Evolutionary conservation across 2,888 invertebrate species (phyloP), one percentile per base, ranked within the genome.

Genomic region (Drosophila infuscata): DNA sequence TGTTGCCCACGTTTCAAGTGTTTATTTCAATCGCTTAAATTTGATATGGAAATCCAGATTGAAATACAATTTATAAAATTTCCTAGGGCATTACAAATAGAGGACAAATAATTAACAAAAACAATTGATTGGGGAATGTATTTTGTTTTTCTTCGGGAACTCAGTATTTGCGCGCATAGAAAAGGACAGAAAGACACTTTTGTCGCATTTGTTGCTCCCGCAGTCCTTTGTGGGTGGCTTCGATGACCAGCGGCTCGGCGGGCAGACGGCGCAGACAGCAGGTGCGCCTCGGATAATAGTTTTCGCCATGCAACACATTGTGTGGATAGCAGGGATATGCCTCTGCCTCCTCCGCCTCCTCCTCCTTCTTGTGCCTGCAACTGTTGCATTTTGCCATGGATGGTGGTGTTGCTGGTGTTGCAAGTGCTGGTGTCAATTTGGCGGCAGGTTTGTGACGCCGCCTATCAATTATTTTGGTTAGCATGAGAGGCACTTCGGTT

Each of bases 211-310:
- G 81, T 32, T 76, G 76, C 43, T 59, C 38, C 0, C 67, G 64
- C 17, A 78, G 56, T 0, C 67, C 78, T 3, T 6, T 17, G 9
- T 80, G 56, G 8, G 76, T 80, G n/a, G 80, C 57, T 12, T 33
- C 58, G 38, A 78, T 76, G 32, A 78, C 30, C 15, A 78, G 5
- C 7, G 78, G 78, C 4, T 78, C 62, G 3, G 49, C 46, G 51
- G 81, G 76, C 61, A 78, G 43, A 1, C 52, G 67, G 5, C 81
- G 78, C 30, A 78, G 54, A 15, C 35, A 76, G 46, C 76, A 76
- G 36, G 49, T 38, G 12, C 78, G 81, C 11, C 41, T 30, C 3
- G 64, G 76, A 41, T 33, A 62, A 46, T 61, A 61, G 0, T 38
- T 32, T 0, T 33, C 30, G 6, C 11, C 9, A 5, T 67, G 9